phyloP scores from a whole-genome alignment of 2,888 invertebrate genomes.

The Scelioninae gen. 1 region DNA sequence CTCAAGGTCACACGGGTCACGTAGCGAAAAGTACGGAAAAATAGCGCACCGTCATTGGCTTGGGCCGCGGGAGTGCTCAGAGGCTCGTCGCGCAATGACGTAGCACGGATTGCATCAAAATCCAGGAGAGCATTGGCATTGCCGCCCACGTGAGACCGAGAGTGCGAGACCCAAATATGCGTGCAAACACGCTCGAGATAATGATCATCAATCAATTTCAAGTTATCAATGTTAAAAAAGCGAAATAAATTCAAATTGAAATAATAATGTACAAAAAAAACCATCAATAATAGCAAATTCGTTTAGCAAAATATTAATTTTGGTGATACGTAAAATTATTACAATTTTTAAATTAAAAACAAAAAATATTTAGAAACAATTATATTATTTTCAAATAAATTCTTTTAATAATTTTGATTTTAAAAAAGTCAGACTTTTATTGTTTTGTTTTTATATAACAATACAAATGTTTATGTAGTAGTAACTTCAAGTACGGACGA shows the following conservation, averaged over 20 bases:
- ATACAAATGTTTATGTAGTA: too few relatives aligned
- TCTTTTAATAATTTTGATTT: too few relatives aligned
- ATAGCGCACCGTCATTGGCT: constrained; percentile 58
- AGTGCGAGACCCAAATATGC: constrained; percentile 12
- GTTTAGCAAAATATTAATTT: too few relatives aligned
- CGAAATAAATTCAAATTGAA: too few relatives aligned
- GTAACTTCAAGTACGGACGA: neutral
- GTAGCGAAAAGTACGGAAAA: constrained; percentile 40
- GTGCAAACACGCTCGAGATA: constrained; percentile 16
- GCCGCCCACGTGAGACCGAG: constrained; percentile 42
- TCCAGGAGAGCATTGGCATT: constrained; percentile 61
- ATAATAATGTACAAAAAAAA: too few relatives aligned
- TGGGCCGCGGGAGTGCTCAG: constrained; percentile 47
- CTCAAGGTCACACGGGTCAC: constrained; percentile 51
- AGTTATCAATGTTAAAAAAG: neutral
- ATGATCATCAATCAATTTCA: neutral
- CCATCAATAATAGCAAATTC: too few relatives aligned
- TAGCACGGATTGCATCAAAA: constrained; percentile 52
- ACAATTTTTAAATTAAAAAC: too few relatives aligned
- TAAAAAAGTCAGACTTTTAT: too few relatives aligned
- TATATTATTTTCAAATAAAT: too few relatives aligned
- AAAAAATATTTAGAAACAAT: too few relatives aligned
- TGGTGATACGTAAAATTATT: too few relatives aligned
- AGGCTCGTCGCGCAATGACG: constrained; percentile 54
- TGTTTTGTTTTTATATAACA: too few relatives aligned